phyloP scores from a whole-genome alignment of 2,797 vertebrate genomes.

The Gobio occitaniae region DNA sequence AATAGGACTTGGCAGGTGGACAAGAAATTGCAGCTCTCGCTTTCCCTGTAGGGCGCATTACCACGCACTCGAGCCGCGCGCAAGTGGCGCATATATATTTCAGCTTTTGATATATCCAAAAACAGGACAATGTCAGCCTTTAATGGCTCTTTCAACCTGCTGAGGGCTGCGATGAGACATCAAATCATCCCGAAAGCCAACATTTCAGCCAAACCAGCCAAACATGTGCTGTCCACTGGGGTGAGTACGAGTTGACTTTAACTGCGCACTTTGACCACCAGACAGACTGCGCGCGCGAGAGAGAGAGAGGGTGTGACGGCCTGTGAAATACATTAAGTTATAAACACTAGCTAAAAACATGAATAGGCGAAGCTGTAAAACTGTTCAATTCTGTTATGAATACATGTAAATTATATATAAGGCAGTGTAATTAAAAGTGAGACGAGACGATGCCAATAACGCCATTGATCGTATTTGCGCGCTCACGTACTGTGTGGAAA shows the following conservation, averaged over 20 bases:
- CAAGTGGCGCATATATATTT: not conserved
- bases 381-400: not conserved
- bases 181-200: slow-evolving; percentile 61
- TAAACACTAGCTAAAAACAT: not conserved
- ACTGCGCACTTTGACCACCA: slow-evolving; percentile 33
- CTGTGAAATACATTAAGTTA: not conserved
- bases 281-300: not conserved
- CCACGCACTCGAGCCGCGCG: not conserved
- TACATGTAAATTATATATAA: not conserved
- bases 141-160: slow-evolving; percentile 63
- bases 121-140: slow-evolving; percentile 66
- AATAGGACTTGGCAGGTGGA: slow-evolving; percentile 57
- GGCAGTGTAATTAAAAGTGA: not conserved
- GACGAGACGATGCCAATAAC: slow-evolving; percentile 26
- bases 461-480: slow-evolving; percentile 64
- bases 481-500: slow-evolving; percentile 63
- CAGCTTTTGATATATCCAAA: not conserved
- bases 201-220: slow-evolving; percentile 69
- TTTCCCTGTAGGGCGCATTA: slow-evolving; percentile 12
- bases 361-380: not conserved
- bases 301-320: not conserved
- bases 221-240: slow-evolving; percentile 58
- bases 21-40: slow-evolving; percentile 30
- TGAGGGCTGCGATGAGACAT: slow-evolving; percentile 64
- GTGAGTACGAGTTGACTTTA: slow-evolving; percentile 66